A percentile compares a stretch with the other conserved stretches of the same genome.
Evolutionary conservation across 2,888 invertebrate genomes (phyloP).

Genomic region (Theristus sp.): DNA sequence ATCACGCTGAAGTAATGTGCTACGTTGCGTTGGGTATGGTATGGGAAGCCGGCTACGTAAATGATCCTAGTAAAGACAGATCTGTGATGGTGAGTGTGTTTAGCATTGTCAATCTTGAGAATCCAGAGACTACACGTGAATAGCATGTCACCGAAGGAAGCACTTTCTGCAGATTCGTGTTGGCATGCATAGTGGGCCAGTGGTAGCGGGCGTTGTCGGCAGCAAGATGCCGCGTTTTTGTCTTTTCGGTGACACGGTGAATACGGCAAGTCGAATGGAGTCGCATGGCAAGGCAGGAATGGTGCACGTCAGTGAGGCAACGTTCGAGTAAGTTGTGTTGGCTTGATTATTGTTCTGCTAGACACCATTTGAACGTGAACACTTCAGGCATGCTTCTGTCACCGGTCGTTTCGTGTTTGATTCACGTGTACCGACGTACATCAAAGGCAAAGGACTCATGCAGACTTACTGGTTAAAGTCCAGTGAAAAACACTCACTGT

Average conservation of each 20-base stretch:
- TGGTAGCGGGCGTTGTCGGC: constrained; percentile 20
- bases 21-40: constrained; percentile 19
- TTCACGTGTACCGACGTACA: constrained; percentile 15
- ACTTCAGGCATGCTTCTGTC: constrained; percentile 13
- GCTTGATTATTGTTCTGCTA: no score
- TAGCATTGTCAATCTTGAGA: no score
- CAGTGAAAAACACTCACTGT: constrained; percentile 20
- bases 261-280: constrained; percentile 17
- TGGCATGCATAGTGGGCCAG: constrained; percentile 16
- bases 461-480: constrained; percentile 18
- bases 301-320: constrained; percentile 18
- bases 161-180: constrained; percentile 14
- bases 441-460: constrained; percentile 23
- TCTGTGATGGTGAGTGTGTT: neutral
- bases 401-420: constrained; percentile 21
- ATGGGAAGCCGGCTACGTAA: constrained; percentile 7
- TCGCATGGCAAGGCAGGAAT: constrained; percentile 14
- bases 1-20: constrained; percentile 16
- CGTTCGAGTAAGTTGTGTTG: constrained; percentile 3
- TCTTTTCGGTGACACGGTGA: constrained; percentile 19
- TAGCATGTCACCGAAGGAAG: no score
- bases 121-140: no score
- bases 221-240: constrained; percentile 18
- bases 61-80: neutral
- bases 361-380: neutral